phyloP scores from a whole-genome alignment of 2,113 vertebrate species.

The Cyanistes caeruleus region DNA sequence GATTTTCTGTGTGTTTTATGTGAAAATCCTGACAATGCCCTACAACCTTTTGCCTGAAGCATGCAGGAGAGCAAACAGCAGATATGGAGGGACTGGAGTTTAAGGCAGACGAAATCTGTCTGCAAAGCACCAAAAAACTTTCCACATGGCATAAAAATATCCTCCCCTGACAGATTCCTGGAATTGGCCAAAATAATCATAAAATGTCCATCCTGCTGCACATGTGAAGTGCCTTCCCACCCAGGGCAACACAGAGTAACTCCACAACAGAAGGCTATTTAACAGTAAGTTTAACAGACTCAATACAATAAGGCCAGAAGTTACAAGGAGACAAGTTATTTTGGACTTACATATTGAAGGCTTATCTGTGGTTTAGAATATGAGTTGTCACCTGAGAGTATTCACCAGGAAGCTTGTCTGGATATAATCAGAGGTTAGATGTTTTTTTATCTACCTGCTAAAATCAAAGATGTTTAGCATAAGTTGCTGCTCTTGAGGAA shows the following conservation, averaged over 20 bases:
- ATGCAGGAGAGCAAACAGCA: not conserved
- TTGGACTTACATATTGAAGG: rapidly evolving
- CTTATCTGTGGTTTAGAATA: not conserved
- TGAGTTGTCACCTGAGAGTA: not conserved
- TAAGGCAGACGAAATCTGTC: not conserved
- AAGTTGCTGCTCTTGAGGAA: not conserved
- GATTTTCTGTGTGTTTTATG: conserved; percentile 12
- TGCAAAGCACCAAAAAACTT: not conserved
- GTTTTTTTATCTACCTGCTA: not conserved
- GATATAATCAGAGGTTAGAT: not conserved
- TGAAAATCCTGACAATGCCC: not conserved
- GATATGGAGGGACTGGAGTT: not conserved
- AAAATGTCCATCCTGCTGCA: not conserved
- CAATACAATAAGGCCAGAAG: not conserved
- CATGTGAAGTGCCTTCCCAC: not conserved
- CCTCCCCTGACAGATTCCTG: not conserved
- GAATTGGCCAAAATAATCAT: not conserved
- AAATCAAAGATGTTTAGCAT: not conserved
- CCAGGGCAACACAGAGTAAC: not conserved
- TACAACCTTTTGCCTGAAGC: not conserved
- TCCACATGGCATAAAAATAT: not conserved
- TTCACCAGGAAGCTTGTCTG: not conserved
- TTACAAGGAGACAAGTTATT: not conserved
- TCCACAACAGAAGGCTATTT: not conserved
- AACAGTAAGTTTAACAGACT: not conserved